Conservation (phyloP, 2,113 vertebrate species). For the Malurus cyaneus region DNA sequence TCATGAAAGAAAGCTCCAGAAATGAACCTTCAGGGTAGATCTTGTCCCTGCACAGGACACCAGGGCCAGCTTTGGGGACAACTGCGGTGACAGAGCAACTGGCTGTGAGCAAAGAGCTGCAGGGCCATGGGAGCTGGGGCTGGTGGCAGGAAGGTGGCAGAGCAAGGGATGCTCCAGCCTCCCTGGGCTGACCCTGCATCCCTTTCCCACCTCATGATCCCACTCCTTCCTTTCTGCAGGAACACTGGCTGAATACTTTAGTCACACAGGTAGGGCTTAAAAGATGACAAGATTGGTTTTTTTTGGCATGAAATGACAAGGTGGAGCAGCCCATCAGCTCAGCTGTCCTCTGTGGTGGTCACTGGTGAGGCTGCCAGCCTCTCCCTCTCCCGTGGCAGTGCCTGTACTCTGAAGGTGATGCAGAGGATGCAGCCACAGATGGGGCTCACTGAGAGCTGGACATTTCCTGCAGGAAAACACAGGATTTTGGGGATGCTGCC, state of each 20-base stretch:
- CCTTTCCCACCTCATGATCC: not conserved
- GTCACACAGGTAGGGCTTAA: not conserved
- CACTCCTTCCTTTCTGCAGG: not conserved
- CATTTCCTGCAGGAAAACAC: not conserved
- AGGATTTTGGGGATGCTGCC: not conserved
- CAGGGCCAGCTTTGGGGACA: not conserved
- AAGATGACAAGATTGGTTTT: not conserved
- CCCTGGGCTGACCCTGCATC: not conserved
- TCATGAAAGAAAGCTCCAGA: not conserved
- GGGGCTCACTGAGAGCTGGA: accelerated
- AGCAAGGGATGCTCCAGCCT: not conserved
- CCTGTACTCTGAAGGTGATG: not conserved
- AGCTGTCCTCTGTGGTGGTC: not conserved
- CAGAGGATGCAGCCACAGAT: not conserved
- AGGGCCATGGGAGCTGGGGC: not conserved
- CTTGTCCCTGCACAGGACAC: not conserved
- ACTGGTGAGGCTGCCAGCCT: not conserved
- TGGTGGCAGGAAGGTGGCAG: not conserved
- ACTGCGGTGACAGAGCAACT: not conserved
- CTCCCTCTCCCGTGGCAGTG: not conserved
- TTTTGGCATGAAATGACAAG: not conserved
- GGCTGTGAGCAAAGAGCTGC: not conserved
- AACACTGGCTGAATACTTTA: accelerated
- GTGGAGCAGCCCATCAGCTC: not conserved
- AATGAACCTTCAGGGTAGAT: not conserved